Evolutionary conservation across 2,113 vertebrate genomes (phyloP).

Genomic region (Cervus canadensis): DNA sequence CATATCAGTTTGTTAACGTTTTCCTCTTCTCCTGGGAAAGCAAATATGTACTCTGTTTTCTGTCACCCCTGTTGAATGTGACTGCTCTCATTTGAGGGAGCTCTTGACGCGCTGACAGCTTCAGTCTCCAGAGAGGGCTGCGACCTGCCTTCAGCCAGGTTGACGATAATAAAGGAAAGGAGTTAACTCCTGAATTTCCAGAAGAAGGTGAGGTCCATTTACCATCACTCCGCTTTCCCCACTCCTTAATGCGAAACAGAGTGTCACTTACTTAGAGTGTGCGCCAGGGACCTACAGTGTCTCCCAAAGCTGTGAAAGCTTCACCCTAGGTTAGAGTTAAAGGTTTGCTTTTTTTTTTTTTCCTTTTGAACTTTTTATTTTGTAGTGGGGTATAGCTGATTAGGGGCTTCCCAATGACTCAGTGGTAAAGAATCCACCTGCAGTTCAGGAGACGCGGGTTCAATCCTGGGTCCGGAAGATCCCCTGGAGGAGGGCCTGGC

Average conservation of each 20-base stretch:
- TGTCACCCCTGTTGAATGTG: conserved; percentile 28
- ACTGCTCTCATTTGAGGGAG: conserved; percentile 32
- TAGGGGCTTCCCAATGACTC: neutral
- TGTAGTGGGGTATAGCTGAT: neutral
- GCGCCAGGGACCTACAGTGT: neutral
- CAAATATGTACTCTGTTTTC: conserved; percentile 42
- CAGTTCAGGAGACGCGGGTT: neutral
- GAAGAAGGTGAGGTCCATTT: neutral
- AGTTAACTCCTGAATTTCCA: conserved; percentile 41
- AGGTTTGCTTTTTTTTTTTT: neutral
- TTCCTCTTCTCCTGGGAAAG: conserved; percentile 24
- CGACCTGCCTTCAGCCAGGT: conserved; percentile 12
- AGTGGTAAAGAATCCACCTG: neutral
- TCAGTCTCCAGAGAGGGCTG: conserved; percentile 40
- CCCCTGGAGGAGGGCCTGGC: neutral
- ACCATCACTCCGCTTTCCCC: neutral
- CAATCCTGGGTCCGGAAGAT: neutral
- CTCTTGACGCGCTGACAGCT: conserved; percentile 43
- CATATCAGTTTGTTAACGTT: conserved; percentile 1
- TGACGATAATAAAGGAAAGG: conserved; percentile 1
- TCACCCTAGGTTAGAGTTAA: neutral
- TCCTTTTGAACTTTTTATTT: neutral
- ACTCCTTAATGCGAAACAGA: neutral
- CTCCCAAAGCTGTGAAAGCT: neutral
- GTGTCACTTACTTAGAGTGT: neutral